These are phyloP conservation scores for Morpho helenor DNA, from an alignment of 2,888 invertebrate species.

Conservation along the genomic window DNA sequence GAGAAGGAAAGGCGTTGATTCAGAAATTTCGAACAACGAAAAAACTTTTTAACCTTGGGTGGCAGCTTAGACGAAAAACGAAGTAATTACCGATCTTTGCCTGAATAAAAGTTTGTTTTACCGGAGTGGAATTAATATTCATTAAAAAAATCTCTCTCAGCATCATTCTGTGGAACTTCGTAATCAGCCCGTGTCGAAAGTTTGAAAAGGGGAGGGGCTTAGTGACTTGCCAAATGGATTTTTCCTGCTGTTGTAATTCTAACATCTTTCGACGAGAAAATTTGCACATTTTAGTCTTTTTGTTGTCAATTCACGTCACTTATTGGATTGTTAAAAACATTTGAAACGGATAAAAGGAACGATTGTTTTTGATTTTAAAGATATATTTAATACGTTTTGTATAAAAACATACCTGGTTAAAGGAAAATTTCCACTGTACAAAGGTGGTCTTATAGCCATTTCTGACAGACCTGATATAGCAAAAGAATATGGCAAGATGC, in stretches of 20 bases:
- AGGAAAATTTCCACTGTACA: too few relatives aligned
- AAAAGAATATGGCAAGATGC: too few relatives aligned
- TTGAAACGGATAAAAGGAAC: too few relatives aligned
- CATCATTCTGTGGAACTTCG: slow-evolving; percentile 71
- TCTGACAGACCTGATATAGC: too few relatives aligned
- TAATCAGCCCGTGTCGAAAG: slow-evolving; percentile 48
- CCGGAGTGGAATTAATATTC: slow-evolving; percentile 74
- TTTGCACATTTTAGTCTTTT: slow-evolving; percentile 6
- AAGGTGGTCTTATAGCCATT: too few relatives aligned
- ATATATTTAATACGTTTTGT: too few relatives aligned
- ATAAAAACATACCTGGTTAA: too few relatives aligned
- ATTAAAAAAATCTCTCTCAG: slow-evolving; percentile 64
- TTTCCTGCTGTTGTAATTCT: slow-evolving; percentile 6
- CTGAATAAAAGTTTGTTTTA: slow-evolving; percentile 69
- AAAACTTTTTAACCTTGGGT: slow-evolving; percentile 42
- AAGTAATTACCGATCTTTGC: slow-evolving; percentile 66
- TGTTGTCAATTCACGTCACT: slow-evolving; percentile 7
- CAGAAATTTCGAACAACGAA: slow-evolving; percentile 27
- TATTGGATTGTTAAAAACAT: background rate
- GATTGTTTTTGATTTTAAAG: too few relatives aligned
- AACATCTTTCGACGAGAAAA: background rate
- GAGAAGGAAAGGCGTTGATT: slow-evolving; percentile 10
- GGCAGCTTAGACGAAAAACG: slow-evolving; percentile 55
- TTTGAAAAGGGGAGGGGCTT: slow-evolving; percentile 31
- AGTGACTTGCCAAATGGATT: slow-evolving; percentile 37